Evolutionary conservation across 37 sponge, comb jelly and placozoan species (phyloP), one percentile per base, ranked within the genome.

Genomic region (Agelas oroides): DNA sequence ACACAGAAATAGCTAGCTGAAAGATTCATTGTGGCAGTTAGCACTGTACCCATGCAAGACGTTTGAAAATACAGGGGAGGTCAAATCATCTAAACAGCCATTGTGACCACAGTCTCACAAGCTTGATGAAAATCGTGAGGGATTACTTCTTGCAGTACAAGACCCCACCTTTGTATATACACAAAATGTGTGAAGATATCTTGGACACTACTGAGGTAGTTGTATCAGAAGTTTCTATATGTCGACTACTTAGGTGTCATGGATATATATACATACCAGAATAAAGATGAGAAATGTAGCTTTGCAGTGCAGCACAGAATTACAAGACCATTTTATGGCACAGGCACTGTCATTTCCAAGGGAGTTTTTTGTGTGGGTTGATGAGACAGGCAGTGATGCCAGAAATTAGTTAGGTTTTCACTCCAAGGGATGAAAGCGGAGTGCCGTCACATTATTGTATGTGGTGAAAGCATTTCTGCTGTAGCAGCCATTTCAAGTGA

Each of bases 301-400:
- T 39, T 40, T 40, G 75, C 75, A 73, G 28, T 6, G 53, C 14
- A 40, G 53, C 5, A 46, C 2, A 12, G 75, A 46, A n/a, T 39
- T 11, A 2, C 5, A 54, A 73, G 75, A 14, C 5, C 53, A 73
- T 40, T 73, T 46, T 13, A 73, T 38, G 75, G 64, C 64, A 13
- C 5, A 27, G 13, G 11, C 11, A 13, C 24, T 6, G 5, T 62
- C 13, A 57, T 11, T 28, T 62, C 27, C 3, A 24, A 6, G 64
- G 2, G 12, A 62, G 5, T 28, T 11, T 13, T 13, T 11, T 34
- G 75, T 73, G 23, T 73, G 53, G 53, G 54, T 73, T 19, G 75
- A 73, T 46, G 75, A 73, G 13, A 73, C 75, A 8, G 75, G 75
- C 6, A 17, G 53, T 72, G 74, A 84, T 37, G 13, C 13, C 15